Conservation (phyloP, 2,888 invertebrate species). For the Cetonia aurata region DNA sequence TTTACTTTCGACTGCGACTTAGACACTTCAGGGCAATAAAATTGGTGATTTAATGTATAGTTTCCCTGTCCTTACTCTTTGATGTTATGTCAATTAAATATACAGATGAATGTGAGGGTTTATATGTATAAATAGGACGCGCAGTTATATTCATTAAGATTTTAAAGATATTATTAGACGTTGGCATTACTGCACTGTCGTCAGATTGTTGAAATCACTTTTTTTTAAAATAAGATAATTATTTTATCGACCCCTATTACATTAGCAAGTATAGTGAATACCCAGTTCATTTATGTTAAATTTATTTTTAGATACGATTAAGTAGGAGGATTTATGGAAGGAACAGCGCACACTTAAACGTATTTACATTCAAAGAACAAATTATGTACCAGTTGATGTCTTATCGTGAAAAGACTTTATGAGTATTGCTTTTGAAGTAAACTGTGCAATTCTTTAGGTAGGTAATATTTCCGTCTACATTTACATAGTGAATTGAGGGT, state of each 20-base stretch:
- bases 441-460: too few relatives aligned
- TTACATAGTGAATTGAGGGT: too few relatives aligned
- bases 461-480: too few relatives aligned
- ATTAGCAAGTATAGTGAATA: neutral
- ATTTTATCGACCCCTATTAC: neutral
- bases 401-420: too few relatives aligned
- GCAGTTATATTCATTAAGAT: conserved; percentile 3
- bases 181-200: too few relatives aligned
- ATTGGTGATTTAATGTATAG: conserved; percentile 24
- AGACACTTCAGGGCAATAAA: conserved; percentile 15
- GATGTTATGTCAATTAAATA: conserved; percentile 9
- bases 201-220: too few relatives aligned
- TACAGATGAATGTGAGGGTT: conserved; percentile 13
- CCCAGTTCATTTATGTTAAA: conserved; percentile 9
- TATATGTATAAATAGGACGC: conserved; percentile 6
- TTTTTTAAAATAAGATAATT: too few relatives aligned
- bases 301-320: conserved; percentile 3
- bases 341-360: too few relatives aligned
- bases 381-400: too few relatives aligned
- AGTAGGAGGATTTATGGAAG: neutral
- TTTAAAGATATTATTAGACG: conserved; percentile 8
- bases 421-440: too few relatives aligned
- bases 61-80: conserved; percentile 14
- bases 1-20: conserved; percentile 11
- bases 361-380: too few relatives aligned